These are phyloP conservation scores for Cataglyphis livida DNA, from an alignment of 2,888 invertebrate species.

Conservation along the genomic window DNA sequence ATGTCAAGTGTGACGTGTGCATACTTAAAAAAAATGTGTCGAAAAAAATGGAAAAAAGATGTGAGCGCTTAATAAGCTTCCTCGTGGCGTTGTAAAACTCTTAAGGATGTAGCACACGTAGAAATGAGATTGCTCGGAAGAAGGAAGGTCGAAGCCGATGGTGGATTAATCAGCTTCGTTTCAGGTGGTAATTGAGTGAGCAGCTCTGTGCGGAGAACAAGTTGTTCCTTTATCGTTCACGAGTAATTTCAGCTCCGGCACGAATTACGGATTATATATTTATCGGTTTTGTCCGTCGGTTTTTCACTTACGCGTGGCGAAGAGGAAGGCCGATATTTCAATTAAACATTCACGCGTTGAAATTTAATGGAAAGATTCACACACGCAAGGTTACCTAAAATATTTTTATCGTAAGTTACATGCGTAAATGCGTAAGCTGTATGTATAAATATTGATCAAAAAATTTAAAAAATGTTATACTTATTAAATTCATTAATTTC, in stretches of 20 bases:
- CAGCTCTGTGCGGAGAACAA: background rate
- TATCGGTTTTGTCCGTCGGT: background rate
- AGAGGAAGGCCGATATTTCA: background rate
- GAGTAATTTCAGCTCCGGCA: constrained; percentile 6
- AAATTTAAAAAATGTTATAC: background rate
- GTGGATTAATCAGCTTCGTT: constrained; percentile 32
- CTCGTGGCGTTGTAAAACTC: background rate
- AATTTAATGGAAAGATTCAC: background rate
- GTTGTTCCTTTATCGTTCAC: constrained; percentile 10
- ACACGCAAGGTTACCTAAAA: background rate
- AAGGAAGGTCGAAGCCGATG: background rate
- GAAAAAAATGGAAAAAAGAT: background rate
- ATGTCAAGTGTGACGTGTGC: background rate
- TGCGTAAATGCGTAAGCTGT: background rate
- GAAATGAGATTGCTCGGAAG: background rate
- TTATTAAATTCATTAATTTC: background rate
- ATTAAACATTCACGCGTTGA: background rate
- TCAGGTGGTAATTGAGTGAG: background rate
- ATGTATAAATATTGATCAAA: background rate
- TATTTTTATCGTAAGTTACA: background rate
- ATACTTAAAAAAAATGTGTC: background rate
- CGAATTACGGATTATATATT: constrained; percentile 2
- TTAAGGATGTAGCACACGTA: background rate
- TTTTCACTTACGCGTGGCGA: background rate
- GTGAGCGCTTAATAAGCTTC: background rate